Conservation (phyloP, 2,797 vertebrate genomes). For the Gallirallus australis region DNA sequence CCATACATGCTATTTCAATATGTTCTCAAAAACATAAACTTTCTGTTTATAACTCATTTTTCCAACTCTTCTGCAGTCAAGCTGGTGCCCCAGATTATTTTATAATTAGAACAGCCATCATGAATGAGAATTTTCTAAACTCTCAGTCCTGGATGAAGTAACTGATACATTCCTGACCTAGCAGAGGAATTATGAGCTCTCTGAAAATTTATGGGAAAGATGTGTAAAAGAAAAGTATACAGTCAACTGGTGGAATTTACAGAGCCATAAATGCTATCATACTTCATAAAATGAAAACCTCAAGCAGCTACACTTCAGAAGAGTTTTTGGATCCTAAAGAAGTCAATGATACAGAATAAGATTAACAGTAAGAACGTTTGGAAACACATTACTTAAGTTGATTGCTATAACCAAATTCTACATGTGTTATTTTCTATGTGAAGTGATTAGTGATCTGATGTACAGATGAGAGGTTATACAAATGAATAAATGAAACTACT, state of each 20-base stretch:
- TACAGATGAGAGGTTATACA: neutral
- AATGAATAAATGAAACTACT: neutral
- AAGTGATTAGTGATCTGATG: neutral
- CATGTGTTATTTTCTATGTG: neutral
- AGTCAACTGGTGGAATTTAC: neutral
- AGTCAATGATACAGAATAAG: neutral
- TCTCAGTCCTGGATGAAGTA: neutral
- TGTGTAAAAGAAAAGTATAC: neutral
- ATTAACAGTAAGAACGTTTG: neutral
- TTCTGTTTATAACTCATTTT: neutral
- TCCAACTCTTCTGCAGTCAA: neutral
- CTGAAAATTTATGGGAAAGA: neutral
- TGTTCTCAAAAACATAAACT: neutral
- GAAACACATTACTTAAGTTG: neutral
- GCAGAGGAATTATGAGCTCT: neutral
- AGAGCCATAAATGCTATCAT: neutral
- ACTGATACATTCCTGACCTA: neutral
- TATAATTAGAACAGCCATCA: neutral
- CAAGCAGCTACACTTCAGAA: neutral
- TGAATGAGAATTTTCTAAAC: neutral
- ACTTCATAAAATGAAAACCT: neutral
- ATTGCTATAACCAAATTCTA: neutral
- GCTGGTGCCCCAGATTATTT: neutral
- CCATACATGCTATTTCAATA: neutral
- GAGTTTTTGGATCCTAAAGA: neutral